These are phyloP conservation scores for Cryptoprocta ferox DNA, from an alignment of 2,797 vertebrate species.

Conservation along the genomic window DNA sequence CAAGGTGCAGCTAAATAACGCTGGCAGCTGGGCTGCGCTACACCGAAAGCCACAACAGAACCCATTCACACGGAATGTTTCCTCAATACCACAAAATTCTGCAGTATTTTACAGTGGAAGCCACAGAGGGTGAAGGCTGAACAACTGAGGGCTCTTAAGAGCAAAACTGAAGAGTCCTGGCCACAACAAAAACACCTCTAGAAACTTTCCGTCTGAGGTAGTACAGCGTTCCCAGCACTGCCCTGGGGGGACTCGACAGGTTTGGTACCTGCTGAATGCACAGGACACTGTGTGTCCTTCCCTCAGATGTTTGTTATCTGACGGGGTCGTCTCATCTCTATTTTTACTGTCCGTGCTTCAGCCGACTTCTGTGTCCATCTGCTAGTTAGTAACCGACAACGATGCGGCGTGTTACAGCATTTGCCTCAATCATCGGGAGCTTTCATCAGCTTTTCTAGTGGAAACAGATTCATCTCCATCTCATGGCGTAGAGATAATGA, in stretches of 20 bases:
- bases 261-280: background rate
- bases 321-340: background rate
- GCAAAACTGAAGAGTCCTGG: background rate
- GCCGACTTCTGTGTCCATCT: background rate
- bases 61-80: background rate
- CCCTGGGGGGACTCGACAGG: background rate
- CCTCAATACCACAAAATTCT: slow-evolving; percentile 31
- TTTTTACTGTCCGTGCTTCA: background rate
- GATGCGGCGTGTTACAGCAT: background rate
- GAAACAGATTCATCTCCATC: background rate
- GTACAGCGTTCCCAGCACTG: background rate
- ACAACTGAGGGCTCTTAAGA: background rate
- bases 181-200: background rate
- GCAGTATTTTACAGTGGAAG: background rate
- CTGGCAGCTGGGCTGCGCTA: background rate
- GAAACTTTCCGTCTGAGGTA: background rate
- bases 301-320: background rate
- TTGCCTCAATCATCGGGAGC: background rate
- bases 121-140: background rate
- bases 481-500: background rate
- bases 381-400: background rate
- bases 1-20: background rate
- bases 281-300: background rate
- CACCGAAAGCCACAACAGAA: background rate
- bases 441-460: background rate